Evolutionary conservation across 2,113 vertebrate species (phyloP), one percentile per base, ranked within the genome.

Genomic region (Tor tambroides): DNA sequence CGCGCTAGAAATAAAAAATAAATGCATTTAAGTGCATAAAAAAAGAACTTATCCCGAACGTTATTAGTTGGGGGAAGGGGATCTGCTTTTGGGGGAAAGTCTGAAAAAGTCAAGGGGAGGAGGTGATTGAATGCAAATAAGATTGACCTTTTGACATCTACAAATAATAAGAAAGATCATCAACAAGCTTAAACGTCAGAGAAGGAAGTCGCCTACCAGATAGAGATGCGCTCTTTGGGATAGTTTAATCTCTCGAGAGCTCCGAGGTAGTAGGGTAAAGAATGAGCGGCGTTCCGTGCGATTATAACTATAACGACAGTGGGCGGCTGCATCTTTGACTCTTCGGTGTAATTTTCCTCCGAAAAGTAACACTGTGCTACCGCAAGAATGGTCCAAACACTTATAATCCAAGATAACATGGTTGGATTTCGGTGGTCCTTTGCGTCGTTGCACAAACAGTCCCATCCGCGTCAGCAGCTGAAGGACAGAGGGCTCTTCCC

Each of bases 211-310:
- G 93, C 95, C 94, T 94, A 99, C 97, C 97, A 98, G 90, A 99
- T 91, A 59, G 96, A 96, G 94, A 97, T 94, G 90, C 96, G 95
- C 74, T 94, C 91, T 93, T 96, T 94, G 43, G 97, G 98, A 85
- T 97, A 99, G 90, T 97, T 94, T 92, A 99, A 92, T 43, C 95
- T 95, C 93, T 99, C 98, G 94, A 99, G 93, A 1, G 97, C 97
- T 56, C 98, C 98, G 91, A 99, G 94, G 93, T 96, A 97, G 92
- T 97, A 96, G 0, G 97, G 96, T 91, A 99, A 93, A 0, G 97
- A 97, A 84, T 99, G 96, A 23, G 96, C 96, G 0, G 95, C 91
- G 92, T 99, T 99, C 23, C 98, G 93, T 84, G 97, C 97, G 88
- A 98, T 93, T 51, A 98, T 91, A 1, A 95, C 96, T 21, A 99